phyloP scores from a whole-genome alignment of 2,888 invertebrate species.

The Sesia apiformis region DNA sequence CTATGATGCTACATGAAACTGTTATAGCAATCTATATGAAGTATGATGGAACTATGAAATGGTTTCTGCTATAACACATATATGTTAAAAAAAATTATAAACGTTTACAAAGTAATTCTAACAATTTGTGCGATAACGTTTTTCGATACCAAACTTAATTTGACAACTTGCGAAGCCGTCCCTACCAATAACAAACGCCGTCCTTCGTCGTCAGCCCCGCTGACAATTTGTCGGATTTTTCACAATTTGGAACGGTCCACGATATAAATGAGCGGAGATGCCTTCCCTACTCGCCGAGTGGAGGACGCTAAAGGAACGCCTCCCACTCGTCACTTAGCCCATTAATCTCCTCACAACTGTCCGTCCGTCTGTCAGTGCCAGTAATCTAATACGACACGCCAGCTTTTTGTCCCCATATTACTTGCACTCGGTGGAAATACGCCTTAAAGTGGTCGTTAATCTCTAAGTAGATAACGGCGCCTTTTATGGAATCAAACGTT shows the following conservation, averaged over 20 bases:
- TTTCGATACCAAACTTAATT: neutral
- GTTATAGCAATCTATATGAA: too few relatives aligned
- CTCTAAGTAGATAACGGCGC: slow-evolving; percentile 45
- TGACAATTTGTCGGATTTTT: slow-evolving; percentile 50
- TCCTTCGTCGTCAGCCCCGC: slow-evolving; percentile 6
- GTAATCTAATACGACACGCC: slow-evolving; percentile 73
- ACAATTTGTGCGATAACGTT: too few relatives aligned
- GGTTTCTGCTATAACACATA: too few relatives aligned
- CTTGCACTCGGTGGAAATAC: slow-evolving; percentile 54
- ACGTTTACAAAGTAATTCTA: too few relatives aligned
- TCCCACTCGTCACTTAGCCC: slow-evolving; percentile 69
- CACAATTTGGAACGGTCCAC: slow-evolving; percentile 42
- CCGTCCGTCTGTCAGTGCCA: slow-evolving; percentile 66
- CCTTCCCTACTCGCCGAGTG: slow-evolving; percentile 31
- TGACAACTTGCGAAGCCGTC: neutral
- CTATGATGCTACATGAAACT: too few relatives aligned
- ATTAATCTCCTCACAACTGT: slow-evolving; percentile 65
- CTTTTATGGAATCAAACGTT: slow-evolving; percentile 47
- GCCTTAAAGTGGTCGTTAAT: slow-evolving; percentile 55
- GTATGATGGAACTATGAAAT: too few relatives aligned
- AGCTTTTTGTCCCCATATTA: slow-evolving; percentile 67
- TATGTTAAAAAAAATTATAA: too few relatives aligned
- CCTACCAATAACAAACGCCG: neutral
- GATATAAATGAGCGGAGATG: slow-evolving; percentile 50
- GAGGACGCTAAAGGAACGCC: slow-evolving; percentile 30